These are phyloP conservation scores for Cybosia mesomella DNA, from an alignment of 2,888 invertebrate species.

Conservation along the genomic window DNA sequence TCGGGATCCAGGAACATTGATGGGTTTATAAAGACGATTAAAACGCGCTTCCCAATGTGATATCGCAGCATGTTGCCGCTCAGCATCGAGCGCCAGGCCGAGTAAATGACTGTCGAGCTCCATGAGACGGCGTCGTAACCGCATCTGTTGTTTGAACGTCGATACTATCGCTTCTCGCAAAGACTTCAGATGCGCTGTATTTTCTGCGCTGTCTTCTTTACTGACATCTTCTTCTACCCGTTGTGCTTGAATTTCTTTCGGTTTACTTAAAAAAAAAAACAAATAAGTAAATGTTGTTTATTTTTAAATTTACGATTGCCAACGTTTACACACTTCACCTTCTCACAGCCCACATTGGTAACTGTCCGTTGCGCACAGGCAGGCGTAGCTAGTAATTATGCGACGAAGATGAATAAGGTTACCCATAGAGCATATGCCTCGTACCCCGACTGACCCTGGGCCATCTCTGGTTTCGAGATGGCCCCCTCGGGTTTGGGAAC, in stretches of 20 bases:
- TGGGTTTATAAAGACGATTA: conserved; percentile 90
- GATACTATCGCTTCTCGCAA: conserved; percentile 95
- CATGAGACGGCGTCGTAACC: conserved; percentile 93
- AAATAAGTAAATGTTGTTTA: background rate
- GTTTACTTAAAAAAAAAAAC: conserved; percentile 57
- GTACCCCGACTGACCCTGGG: too few species aligned
- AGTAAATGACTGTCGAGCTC: conserved; percentile 96
- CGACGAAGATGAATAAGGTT: too few species aligned
- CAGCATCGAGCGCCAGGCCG: conserved; percentile 95
- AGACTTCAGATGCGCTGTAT: conserved; percentile 86
- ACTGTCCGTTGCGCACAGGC: too few species aligned
- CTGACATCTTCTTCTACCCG: conserved; percentile 63
- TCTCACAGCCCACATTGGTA: too few species aligned
- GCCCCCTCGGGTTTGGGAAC: too few species aligned
- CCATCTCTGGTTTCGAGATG: too few species aligned
- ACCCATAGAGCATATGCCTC: too few species aligned
- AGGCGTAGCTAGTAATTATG: too few species aligned
- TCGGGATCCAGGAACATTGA: conserved; percentile 85
- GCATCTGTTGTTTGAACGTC: conserved; percentile 97
- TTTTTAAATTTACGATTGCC: too few species aligned
- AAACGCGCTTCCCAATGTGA: conserved; percentile 96
- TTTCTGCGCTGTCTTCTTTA: conserved; percentile 68
- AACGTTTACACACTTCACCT: too few species aligned
- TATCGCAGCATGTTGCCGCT: conserved; percentile 95
- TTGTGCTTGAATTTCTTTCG: conserved; percentile 65